Evolutionary conservation across 2,113 vertebrate genomes (phyloP).

Genomic region (Pygathrix nemaeus): DNA sequence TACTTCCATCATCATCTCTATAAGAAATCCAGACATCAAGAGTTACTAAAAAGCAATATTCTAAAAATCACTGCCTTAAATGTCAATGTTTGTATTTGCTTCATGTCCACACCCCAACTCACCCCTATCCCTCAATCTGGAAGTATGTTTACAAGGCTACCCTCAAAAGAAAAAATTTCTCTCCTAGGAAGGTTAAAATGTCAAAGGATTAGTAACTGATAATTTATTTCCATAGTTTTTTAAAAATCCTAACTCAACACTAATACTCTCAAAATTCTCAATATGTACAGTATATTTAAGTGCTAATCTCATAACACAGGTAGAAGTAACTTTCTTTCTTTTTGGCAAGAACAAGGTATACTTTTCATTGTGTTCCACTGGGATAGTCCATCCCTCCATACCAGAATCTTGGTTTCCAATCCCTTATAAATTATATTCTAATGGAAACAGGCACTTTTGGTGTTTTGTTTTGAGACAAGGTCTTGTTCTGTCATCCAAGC

Average conservation of each 20-base stretch:
- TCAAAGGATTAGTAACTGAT: not conserved
- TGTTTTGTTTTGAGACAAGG: no score
- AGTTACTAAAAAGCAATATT: not conserved
- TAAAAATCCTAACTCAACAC: not conserved
- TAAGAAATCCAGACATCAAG: not conserved
- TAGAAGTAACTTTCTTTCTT: not conserved
- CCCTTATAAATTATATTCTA: not conserved
- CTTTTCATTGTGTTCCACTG: not conserved
- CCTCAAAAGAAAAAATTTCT: not conserved
- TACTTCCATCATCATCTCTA: not conserved
- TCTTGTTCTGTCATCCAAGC: no score
- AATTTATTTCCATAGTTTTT: not conserved
- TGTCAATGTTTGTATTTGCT: not conserved
- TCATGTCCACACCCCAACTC: not conserved
- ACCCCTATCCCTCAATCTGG: not conserved
- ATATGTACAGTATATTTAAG: not conserved
- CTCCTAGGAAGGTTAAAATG: not conserved
- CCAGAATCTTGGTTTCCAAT: not conserved
- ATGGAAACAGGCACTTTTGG: not conserved
- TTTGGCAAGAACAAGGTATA: not conserved
- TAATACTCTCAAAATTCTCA: not conserved
- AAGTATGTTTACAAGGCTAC: not conserved
- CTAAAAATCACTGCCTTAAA: not conserved
- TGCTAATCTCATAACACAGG: not conserved
- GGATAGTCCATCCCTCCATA: not conserved